phyloP scores from a whole-genome alignment of 1,140 invertebrate species.

The Nasonia giraulti region DNA sequence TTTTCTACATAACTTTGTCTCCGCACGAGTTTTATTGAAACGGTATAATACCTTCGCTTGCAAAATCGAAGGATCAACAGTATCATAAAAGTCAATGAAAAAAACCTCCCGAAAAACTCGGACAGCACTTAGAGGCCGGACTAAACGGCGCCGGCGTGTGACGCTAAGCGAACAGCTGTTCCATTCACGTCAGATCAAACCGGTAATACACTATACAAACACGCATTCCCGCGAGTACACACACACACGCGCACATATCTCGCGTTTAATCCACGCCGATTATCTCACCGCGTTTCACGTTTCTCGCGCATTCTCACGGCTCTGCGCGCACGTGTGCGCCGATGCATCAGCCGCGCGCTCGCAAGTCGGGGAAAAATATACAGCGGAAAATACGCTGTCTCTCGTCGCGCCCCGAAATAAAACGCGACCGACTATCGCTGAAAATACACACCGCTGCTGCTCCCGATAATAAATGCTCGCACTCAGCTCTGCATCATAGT shows the following conservation, averaged over 20 bases:
- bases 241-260: not conserved
- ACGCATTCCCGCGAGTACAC: not conserved
- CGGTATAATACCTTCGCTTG: too few relatives aligned
- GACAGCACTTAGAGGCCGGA: too few relatives aligned
- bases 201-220: not conserved
- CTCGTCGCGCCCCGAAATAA: not conserved
- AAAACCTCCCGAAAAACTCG: not conserved
- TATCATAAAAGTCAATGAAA: not conserved
- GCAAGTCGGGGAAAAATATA: not conserved
- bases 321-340: not conserved
- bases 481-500: too few relatives aligned
- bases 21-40: too few relatives aligned
- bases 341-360: not conserved
- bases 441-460: constrained; percentile 1
- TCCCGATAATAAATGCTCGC: not conserved
- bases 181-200: constrained; percentile 29
- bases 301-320: constrained; percentile 3
- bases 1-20: too few relatives aligned
- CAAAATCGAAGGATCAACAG: not conserved
- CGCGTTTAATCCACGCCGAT: not conserved
- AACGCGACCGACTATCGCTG: constrained; percentile 1
- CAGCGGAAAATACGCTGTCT: not conserved
- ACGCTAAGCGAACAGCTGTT: constrained; percentile 37
- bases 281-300: constrained; percentile 19
- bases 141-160: not conserved